Conservation (phyloP, 2,113 vertebrate genomes). For the Carassius auratus region DNA sequence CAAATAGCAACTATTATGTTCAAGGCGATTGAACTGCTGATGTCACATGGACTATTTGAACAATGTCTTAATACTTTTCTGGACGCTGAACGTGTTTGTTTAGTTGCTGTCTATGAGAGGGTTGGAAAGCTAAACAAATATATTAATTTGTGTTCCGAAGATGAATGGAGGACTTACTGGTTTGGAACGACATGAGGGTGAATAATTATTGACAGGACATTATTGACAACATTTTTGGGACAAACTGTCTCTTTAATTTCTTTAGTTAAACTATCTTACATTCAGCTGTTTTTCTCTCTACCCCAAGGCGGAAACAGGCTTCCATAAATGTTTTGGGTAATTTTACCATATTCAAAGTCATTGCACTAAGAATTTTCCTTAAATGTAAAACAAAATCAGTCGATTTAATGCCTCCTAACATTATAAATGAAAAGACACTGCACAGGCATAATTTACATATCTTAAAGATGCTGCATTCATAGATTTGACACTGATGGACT, state of each 20-base stretch:
- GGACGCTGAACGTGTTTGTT: no score
- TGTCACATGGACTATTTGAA: no score
- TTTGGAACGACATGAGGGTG: no score
- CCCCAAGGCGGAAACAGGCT: background rate
- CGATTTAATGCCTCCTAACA: background rate
- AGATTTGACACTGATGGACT: constrained; percentile 9
- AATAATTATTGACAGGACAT: no score
- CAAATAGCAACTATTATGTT: background rate
- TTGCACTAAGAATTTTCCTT: background rate
- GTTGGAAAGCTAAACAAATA: no score
- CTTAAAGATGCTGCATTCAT: background rate
- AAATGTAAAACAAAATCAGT: background rate
- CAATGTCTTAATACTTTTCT: no score
- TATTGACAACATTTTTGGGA: no score
- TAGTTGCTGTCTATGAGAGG: no score
- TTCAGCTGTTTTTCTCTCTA: background rate
- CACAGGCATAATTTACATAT: background rate
- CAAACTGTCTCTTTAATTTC: background rate
- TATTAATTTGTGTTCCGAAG: no score
- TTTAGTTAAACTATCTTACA: background rate
- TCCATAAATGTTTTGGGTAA: background rate
- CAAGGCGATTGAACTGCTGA: no score
- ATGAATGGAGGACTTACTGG: no score
- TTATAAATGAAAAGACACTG: background rate
- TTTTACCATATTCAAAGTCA: background rate